These are phyloP conservation scores for Echiichthys vipera DNA, from an alignment of 2,797 vertebrate species.

Conservation along the genomic window DNA sequence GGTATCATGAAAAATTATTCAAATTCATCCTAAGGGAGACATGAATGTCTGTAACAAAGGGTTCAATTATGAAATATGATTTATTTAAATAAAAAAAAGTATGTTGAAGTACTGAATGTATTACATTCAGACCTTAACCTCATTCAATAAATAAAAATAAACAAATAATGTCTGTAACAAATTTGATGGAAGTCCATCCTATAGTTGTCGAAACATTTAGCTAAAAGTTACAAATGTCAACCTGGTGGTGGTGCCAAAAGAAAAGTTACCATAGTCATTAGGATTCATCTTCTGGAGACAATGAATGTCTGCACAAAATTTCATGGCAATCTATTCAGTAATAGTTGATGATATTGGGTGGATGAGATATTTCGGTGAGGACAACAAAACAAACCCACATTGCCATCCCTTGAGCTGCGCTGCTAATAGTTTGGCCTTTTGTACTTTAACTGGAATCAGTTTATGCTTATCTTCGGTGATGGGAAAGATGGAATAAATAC, in stretches of 20 bases:
- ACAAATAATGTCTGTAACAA: neutral
- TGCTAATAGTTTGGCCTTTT: neutral
- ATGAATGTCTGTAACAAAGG: too few relatives aligned
- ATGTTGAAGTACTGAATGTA: too few relatives aligned
- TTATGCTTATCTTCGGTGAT: neutral
- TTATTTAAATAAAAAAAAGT: too few relatives aligned
- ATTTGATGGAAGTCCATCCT: neutral
- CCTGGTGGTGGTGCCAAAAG: neutral
- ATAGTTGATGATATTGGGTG: neutral
- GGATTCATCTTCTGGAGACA: neutral
- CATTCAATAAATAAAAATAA: too few relatives aligned
- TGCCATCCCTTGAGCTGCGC: neutral
- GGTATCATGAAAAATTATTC: neutral
- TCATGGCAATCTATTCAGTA: neutral
- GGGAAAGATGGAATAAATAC: neutral
- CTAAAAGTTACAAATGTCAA: neutral
- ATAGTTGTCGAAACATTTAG: neutral
- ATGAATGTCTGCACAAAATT: neutral
- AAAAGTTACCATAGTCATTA: neutral
- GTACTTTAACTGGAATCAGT: neutral
- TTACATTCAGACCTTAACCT: too few relatives aligned
- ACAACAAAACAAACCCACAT: neutral
- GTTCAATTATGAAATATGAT: too few relatives aligned
- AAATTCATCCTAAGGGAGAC: too few relatives aligned
- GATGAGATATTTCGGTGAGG: neutral